Evolutionary conservation across 1,140 invertebrate species (phyloP).

Genomic region (Sweltsa coloradensis): DNA sequence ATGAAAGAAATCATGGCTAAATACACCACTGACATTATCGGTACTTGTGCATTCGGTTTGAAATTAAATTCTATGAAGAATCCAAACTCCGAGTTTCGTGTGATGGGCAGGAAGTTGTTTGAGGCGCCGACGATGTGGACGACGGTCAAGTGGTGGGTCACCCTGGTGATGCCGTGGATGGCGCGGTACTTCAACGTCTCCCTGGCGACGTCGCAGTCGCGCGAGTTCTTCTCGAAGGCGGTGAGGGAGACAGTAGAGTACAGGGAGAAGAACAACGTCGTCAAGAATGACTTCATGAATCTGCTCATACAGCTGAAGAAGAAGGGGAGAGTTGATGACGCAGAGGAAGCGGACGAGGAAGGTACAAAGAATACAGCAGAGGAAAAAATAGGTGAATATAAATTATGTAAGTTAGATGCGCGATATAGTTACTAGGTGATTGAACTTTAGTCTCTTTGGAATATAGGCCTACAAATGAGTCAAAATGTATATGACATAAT

Average conservation of each 20-base stretch:
- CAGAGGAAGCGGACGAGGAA: constrained; percentile 11
- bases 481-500: too few relatives aligned
- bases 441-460: too few relatives aligned
- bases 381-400: too few relatives aligned
- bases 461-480: too few relatives aligned
- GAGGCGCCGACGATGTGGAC: too few relatives aligned
- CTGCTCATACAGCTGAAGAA: constrained; percentile 41
- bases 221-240: constrained; percentile 37
- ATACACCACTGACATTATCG: constrained; percentile 50
- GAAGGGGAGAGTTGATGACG: constrained; percentile 33
- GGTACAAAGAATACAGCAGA: not conserved
- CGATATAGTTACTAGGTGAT: too few relatives aligned
- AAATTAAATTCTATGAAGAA: constrained; percentile 40
- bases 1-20: constrained; percentile 41
- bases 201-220: constrained; percentile 12
- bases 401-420: too few relatives aligned
- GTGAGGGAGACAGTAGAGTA: constrained; percentile 40
- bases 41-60: constrained; percentile 45
- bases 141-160: not conserved
- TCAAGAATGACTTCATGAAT: constrained; percentile 45
- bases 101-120: constrained; percentile 17
- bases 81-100: constrained; percentile 36
- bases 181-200: not conserved
- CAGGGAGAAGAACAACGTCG: constrained; percentile 30
- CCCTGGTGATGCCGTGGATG: not conserved